Base-by-base conservation (phyloP, 2,113 vertebrate species). In the Crotophaga sulcirostris region DNA sequence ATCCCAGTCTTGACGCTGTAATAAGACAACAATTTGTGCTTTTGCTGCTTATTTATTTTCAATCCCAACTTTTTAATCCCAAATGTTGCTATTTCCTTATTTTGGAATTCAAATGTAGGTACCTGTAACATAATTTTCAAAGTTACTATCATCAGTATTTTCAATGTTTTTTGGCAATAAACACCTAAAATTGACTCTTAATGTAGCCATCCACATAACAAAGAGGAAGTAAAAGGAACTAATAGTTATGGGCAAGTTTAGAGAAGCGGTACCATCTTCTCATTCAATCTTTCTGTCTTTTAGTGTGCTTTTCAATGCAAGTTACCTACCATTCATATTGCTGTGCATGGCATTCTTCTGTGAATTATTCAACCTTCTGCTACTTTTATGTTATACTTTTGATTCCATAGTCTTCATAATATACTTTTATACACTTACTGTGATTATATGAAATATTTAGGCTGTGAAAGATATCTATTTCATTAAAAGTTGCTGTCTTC, bases 381-480 rank as follows among this genome's bases (percentile, higher is more conserved):
- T 69, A 19, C 75, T 89, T 58, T 80, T 23, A 78, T 6, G 3
- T 42, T 63, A 38, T 36, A 18, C 12, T 8, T 44, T 78, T 77
- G 28, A 45, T 82, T 51, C 25, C 0, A 0, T 7, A 44, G 36
- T 74, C 17, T 54, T 90, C 3, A 0, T 78, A 60, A 63, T 16
- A 80, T 9, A 36, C 4, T 82, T 60, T 69, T 26, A 36, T 77
- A 81, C 24, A 21, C 3, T 49, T 76, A 64, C 14, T 21, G 5
- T 34, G 34, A n/a, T 80, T 34, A 23, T 9, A 33, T 15, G 3
- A 81, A 81, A 73, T 42, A 73, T 12, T 36, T 36, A n/a, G 12
- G 36, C 9, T 33, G 9, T 78, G 66, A 79, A 78, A 78, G 8
- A 33, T 33, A 10, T 19, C 20, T 0, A 62, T 69, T 79, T 70